Percentiles rank a stretch among this genome's conserved stretches.
phyloP scores from a whole-genome alignment of 2,888 invertebrate genomes.

The Rhagonycha lutea region DNA sequence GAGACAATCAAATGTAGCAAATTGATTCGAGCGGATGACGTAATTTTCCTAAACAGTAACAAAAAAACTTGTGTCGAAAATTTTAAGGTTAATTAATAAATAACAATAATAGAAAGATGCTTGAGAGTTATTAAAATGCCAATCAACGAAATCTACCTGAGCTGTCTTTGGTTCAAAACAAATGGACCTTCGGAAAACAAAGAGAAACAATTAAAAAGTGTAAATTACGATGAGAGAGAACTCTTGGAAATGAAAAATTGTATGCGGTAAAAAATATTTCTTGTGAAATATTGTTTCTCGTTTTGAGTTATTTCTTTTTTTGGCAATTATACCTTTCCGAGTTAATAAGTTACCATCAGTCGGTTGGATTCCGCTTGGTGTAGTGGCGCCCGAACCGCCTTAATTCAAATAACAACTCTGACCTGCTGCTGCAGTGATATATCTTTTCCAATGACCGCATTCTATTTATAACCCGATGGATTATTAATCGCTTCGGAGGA shows the following conservation, averaged over 20 bases:
- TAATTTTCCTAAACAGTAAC: not conserved
- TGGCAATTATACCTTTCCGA: conserved; percentile 48
- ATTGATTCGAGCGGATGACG: not conserved
- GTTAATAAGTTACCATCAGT: conserved; percentile 41
- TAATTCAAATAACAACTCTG: conserved; percentile 6
- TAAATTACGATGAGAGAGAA: conserved; percentile 51
- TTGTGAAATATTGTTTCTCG: conserved; percentile 51
- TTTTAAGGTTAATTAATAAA: not conserved
- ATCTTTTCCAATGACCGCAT: conserved; percentile 6
- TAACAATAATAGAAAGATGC: not conserved
- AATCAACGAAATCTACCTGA: conserved; percentile 29
- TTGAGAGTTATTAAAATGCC: conserved; percentile 33
- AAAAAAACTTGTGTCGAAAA: not conserved
- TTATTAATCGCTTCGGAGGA: not conserved
- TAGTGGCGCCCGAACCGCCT: conserved; percentile 13
- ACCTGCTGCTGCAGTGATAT: conserved; percentile 18
- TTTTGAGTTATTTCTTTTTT: conserved; percentile 46
- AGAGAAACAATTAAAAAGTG: conserved; percentile 55
- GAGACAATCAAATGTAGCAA: not conserved
- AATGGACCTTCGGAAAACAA: conserved; percentile 42
- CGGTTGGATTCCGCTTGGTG: not conserved
- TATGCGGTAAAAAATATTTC: conserved; percentile 48
- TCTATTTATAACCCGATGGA: not conserved
- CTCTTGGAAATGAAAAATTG: conserved; percentile 51
- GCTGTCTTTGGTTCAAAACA: conserved; percentile 30